Conservation (phyloP, 1,140 invertebrate genomes). For the Brevipalpus yothersi region DNA sequence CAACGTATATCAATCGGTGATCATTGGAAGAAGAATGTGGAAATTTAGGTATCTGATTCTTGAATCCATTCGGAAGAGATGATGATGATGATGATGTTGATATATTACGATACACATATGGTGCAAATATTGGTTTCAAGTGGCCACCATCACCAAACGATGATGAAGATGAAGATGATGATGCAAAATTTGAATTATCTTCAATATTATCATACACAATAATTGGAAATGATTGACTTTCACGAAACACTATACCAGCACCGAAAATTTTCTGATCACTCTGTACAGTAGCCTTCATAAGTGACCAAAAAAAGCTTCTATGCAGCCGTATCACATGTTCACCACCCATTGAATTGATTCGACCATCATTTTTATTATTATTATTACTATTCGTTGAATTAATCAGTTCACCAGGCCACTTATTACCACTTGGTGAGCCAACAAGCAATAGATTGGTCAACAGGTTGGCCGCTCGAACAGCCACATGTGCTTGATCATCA, state of each 20-base stretch:
- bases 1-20: neutral
- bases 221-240: neutral
- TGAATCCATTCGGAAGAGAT: too few relatives aligned
- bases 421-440: neutral
- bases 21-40: too few relatives aligned
- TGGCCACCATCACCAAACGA: too few relatives aligned
- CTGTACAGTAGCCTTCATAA: slow-evolving; percentile 10
- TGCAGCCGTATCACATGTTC: slow-evolving; percentile 3
- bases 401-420: neutral
- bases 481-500: neutral
- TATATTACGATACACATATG: slow-evolving; percentile 7
- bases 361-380: neutral
- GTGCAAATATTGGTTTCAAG: slow-evolving; percentile 2
- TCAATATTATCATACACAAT: neutral
- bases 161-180: neutral
- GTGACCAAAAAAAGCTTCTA: slow-evolving; percentile 11
- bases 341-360: slow-evolving; percentile 1
- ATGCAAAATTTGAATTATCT: neutral
- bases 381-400: neutral
- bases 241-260: slow-evolving; percentile 7
- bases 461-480: neutral
- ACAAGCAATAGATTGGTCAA: neutral
- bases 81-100: neutral
- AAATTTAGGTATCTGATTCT: neutral
- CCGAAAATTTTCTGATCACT: slow-evolving; percentile 9